Evolutionary conservation across 2,113 vertebrate species (phyloP), one percentile per base, ranked within the genome.

Genomic region (Hirundichthys speculiger): DNA sequence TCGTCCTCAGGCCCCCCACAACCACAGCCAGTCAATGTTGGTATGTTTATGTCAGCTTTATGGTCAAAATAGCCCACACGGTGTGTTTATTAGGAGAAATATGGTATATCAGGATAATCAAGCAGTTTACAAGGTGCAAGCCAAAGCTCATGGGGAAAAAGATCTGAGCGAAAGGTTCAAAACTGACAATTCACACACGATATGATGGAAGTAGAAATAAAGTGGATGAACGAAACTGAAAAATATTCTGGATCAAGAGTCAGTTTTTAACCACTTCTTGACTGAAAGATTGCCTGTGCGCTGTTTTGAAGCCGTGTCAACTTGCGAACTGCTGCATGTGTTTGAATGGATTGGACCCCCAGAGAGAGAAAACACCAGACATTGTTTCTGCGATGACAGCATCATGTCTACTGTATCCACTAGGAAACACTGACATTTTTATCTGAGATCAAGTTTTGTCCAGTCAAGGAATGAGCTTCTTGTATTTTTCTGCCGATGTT

Each of bases 401-500:
- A 58, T 77, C 73, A 60, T 46, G 51, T 59, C 53, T 56, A 65
- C 69, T 25, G 39, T 20, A 47, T 27, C 5, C 9, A 45, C 64
- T 56, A 42, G n/a, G 53, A 72, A 47, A 48, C 30, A 13, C 56
- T 58, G 59, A 53, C 52, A 22, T 88, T 84, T 86, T 80, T 83
- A 81, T 49, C 82, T 15, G 42, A 56, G 45, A 64, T 67, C n/a
- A 72, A 61, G 69, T 72, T 63, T 75, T 59, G 63, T 69, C 77
- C 64, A 61, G 77, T 89, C 69, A 42, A 83, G 76, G 79, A 91
- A 90, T 79, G 85, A 90, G 85, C 81, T 90, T 86, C 87, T 90
- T 80, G 87, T 91, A 88, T 70, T 90, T 91, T 89, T 89, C 83
- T 87, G 86, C 86, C 73, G 55, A 88, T 82, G 80, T 89, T 88